Percentiles rank a stretch among this genome's conserved stretches.
phyloP scores from a whole-genome alignment of 2,888 invertebrate species.

The Ommatoiulus sabulosus region DNA sequence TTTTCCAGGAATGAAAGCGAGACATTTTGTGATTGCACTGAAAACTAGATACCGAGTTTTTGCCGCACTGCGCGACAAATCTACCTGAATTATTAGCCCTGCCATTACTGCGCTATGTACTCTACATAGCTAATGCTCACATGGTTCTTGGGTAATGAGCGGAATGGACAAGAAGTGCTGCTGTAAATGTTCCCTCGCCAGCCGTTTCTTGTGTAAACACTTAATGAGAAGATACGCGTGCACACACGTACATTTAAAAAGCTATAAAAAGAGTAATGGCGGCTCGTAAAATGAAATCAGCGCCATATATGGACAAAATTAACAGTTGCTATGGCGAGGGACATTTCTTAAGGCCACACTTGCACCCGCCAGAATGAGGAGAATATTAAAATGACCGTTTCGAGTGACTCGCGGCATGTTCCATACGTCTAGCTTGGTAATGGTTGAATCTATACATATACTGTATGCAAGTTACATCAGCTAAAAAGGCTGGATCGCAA shows the following conservation, averaged over 20 bases:
- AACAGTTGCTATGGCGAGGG: background rate
- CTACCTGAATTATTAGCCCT: background rate
- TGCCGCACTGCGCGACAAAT: background rate
- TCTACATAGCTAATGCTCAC: background rate
- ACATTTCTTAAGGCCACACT: background rate
- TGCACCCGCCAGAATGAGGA: background rate
- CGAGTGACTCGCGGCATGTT: background rate
- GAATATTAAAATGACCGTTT: background rate
- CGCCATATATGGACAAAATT: slow-evolving; percentile 7
- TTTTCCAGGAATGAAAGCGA: background rate
- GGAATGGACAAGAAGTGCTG: slow-evolving; percentile 5
- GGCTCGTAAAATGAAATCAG: background rate
- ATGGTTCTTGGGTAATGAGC: background rate
- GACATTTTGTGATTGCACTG: background rate
- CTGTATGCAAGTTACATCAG: too few relatives aligned
- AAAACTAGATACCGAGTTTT: background rate
- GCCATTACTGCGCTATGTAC: background rate
- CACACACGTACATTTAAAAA: background rate
- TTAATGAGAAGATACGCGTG: background rate
- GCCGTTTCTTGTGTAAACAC: slow-evolving; percentile 6
- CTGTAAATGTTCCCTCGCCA: background rate
- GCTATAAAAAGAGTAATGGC: background rate
- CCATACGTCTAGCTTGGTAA: background rate
- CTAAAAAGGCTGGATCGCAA: too few relatives aligned
- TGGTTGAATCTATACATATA: too few relatives aligned